Evolutionary conservation across 2,888 invertebrate genomes (phyloP).

Genomic region (Dasypolia templi): DNA sequence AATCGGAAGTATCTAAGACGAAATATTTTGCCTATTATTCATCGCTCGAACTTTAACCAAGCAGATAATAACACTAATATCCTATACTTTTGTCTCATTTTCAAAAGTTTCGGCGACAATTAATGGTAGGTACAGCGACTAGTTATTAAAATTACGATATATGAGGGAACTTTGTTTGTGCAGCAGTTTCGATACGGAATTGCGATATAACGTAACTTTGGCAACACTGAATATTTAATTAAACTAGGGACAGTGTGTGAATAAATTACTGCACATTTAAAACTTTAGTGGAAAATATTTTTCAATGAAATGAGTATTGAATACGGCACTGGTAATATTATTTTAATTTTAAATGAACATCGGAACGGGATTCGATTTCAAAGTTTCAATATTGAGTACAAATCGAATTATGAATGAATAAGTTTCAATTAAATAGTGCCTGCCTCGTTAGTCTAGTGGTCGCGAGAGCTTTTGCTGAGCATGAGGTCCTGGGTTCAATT

Average conservation of each 20-base stretch:
- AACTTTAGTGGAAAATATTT: constrained; percentile 34
- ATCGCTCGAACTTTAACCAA: background rate
- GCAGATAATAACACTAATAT: background rate
- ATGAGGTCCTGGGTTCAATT: too few relatives aligned
- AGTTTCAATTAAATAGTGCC: background rate
- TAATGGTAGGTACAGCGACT: constrained; percentile 37
- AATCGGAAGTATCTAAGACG: too few relatives aligned
- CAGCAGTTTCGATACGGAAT: constrained; percentile 44
- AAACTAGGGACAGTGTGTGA: constrained; percentile 49
- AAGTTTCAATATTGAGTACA: constrained; percentile 17
- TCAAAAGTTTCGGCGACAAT: constrained; percentile 41
- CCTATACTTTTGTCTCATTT: constrained; percentile 25
- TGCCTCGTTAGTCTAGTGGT: too few relatives aligned
- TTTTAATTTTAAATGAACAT: constrained; percentile 26
- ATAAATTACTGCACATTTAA: constrained; percentile 43
- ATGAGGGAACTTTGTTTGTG: constrained; percentile 50
- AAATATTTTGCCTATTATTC: background rate
- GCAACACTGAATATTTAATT: constrained; percentile 58
- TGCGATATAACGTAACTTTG: constrained; percentile 42
- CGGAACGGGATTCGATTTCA: background rate
- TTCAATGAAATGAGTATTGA: constrained; percentile 20
- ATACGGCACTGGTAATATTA: background rate
- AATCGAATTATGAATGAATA: constrained; percentile 23
- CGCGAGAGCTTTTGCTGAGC: too few relatives aligned
- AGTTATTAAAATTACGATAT: constrained; percentile 57